These are phyloP conservation scores for Cuniculus paca DNA, from an alignment of 2,797 vertebrate genomes.

Conservation along the genomic window DNA sequence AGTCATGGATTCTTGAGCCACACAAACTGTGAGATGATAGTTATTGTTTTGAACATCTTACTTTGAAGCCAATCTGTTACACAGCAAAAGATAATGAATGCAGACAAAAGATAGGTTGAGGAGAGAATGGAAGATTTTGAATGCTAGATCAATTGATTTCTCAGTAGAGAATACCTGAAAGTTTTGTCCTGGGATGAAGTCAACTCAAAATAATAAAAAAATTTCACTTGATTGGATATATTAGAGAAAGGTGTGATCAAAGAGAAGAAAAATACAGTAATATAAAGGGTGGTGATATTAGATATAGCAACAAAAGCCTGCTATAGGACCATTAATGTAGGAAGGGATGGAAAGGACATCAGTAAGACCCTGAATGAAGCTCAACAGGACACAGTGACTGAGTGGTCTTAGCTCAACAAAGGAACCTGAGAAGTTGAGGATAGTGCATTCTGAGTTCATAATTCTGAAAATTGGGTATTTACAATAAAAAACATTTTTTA, in stretches of 20 bases:
- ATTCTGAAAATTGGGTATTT: background rate
- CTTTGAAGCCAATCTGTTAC: background rate
- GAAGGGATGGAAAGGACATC: background rate
- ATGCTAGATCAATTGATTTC: background rate
- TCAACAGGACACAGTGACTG: background rate
- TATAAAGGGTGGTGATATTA: background rate
- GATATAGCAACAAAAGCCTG: background rate
- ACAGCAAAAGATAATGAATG: background rate
- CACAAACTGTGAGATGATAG: background rate
- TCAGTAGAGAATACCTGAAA: background rate
- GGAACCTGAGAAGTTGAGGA: background rate
- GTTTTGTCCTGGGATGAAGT: background rate
- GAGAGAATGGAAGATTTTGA: background rate
- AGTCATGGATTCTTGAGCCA: background rate
- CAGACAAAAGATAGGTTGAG: background rate
- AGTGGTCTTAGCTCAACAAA: background rate
- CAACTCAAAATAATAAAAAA: background rate
- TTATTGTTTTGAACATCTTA: background rate
- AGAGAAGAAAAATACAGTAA: background rate
- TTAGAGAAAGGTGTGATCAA: background rate
- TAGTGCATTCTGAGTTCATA: background rate
- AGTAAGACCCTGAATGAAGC: background rate
- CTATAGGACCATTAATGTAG: background rate
- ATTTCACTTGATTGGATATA: background rate
- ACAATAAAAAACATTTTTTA: background rate